Base-by-base conservation (phyloP, 2,888 invertebrate genomes). In the Melanargia galathea region DNA sequence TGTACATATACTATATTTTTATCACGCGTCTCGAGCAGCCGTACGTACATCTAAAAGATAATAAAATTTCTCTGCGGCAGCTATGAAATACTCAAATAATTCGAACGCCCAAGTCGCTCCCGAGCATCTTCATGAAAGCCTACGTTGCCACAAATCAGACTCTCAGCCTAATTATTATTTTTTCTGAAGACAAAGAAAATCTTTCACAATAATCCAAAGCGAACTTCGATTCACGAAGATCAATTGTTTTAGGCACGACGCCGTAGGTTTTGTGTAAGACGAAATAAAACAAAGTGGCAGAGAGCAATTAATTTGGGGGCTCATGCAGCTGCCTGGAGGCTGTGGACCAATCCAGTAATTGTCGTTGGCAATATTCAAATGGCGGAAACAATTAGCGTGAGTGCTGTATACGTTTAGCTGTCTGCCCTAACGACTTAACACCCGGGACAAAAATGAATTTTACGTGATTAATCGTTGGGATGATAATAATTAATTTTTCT, bases 311-410 rank as follows among this genome's bases (percentile, higher is more conserved):
- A 90, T 88, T 84, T 84, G 80, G 87, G 87, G 87, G 74, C 75
- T 79, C 79, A 76, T 73, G 69, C 67, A 63, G 68, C 68, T 67
- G 77, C 83, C 79, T 78, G 79, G 75, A 59, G 78, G 80, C 83
- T 75, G 65, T 80, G 85, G 86, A 85, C 91, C 91, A 87, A 91
- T 91, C 87, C 79, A 76, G 82, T 89, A 90, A 92, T 90, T 90
- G 91, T 90, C 86, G 77, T 75, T 77, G 79, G 88, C 87, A 88
- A 91, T 92, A 91, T 91, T 91, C 87, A 92, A 92, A 92, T 92
- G 92, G 87, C 87, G 87, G 85, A 86, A 90, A 92, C 87, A 92
- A 92, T 92, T 92, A 92, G 80, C 75, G 76, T 82, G 81, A 92
- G 92, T 92, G 92, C 90, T 84, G 76, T 75, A 75, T 76, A 82